A percentile compares a stretch with the other conserved stretches of the same genome.
These are phyloP conservation scores for Apodemus agrarius DNA, from an alignment of 2,797 vertebrate species.

Conservation along the genomic window DNA sequence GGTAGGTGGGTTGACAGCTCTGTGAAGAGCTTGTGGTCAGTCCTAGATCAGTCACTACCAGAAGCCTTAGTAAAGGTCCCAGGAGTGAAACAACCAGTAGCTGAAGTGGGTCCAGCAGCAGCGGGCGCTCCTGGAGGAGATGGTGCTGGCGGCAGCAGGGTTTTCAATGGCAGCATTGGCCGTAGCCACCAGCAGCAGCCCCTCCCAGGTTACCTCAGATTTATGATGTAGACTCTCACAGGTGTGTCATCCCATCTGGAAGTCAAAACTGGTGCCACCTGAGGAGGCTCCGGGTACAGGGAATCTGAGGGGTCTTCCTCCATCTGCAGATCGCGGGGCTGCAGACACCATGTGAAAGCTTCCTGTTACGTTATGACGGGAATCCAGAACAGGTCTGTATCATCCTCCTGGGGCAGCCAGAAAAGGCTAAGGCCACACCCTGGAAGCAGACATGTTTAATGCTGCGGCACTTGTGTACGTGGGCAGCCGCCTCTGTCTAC, in stretches of 20 bases:
- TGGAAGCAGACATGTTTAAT: not conserved
- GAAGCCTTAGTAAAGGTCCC: not conserved
- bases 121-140: not conserved
- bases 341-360: not conserved
- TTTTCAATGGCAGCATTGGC: not conserved
- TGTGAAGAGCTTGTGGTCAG: not conserved
- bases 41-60: not conserved
- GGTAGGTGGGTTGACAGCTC: not conserved
- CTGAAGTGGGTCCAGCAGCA: not conserved
- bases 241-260: not conserved
- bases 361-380: not conserved
- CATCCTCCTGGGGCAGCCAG: not conserved
- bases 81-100: no score
- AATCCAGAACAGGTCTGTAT: not conserved
- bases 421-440: not conserved
- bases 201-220: not conserved
- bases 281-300: not conserved
- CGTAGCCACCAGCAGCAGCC: no score
- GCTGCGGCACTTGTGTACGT: not conserved
- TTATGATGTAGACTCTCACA: not conserved
- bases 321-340: not conserved
- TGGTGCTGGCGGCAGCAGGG: not conserved
- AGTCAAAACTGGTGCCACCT: not conserved
- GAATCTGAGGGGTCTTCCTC: not conserved
- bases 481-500: not conserved